phyloP scores from a whole-genome alignment of 2,888 invertebrate species.

The Lithophane leautieri region DNA sequence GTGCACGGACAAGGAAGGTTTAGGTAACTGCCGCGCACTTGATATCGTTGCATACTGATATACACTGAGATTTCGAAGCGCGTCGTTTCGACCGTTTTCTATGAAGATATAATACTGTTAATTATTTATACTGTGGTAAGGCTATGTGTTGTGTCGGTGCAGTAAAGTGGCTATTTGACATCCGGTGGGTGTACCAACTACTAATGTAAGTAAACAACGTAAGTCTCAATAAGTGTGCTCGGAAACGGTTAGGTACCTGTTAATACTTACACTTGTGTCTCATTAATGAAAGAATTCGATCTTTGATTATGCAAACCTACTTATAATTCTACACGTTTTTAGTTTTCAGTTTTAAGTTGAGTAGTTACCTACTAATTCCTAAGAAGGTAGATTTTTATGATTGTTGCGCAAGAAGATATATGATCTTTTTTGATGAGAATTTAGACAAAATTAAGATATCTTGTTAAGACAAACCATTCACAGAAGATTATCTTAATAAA shows the following conservation, averaged over 20 bases:
- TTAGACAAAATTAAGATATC: not conserved
- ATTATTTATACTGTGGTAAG: too few relatives aligned
- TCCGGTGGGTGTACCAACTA: not conserved
- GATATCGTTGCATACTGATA: too few relatives aligned
- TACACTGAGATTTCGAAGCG: too few relatives aligned
- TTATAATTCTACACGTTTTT: not conserved
- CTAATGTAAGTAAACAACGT: conserved; percentile 3
- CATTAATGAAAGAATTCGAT: not conserved
- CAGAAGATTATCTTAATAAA: conserved; percentile 25
- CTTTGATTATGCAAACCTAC: not conserved
- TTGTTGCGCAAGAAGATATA: not conserved
- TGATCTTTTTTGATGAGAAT: not conserved
- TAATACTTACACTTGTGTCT: not conserved
- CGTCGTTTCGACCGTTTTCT: too few relatives aligned
- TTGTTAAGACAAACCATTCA: conserved; percentile 3
- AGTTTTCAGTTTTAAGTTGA: not conserved
- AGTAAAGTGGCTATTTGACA: conserved; percentile 14
- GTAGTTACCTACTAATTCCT: not conserved
- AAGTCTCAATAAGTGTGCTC: not conserved
- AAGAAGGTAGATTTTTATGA: not conserved
- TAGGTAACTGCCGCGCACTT: too few relatives aligned
- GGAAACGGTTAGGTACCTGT: not conserved
- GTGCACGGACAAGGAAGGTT: too few relatives aligned
- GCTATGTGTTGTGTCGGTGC: not conserved
- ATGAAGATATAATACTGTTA: too few relatives aligned